Evolutionary conservation across 1,140 invertebrate genomes (phyloP), one percentile per base, ranked within the genome.

Genomic region (Oncopodura yosiiana): DNA sequence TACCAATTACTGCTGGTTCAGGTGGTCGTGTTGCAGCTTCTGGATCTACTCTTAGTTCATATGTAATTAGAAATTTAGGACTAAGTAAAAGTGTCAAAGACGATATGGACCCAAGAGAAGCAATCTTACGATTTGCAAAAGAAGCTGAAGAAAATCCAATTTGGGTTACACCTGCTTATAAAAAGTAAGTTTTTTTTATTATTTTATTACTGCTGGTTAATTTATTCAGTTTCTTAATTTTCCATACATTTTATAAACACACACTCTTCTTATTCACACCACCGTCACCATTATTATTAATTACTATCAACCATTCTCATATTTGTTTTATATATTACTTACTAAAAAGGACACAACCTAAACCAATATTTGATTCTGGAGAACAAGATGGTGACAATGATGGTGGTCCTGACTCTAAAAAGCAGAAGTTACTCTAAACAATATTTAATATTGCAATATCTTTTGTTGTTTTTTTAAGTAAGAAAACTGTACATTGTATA

Each of bases 121-220:
- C 94, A 5, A 94, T 99, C 66, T 73, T 99, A n/a, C 86, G 91
- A 60, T 95, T 86, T 73, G 94, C 94, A 0, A 93, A 98, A 70
- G 92, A 94, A 26, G 94, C 95, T 0, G 92, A 80, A 44, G 87
- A 96, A 69, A 93, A 99, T 78, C 95, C 95, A 0, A 94, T 92
- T 68, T 97, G 91, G 90, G 87, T 94, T 37, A 80, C 87, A 0
- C 90, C 89, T 0, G 92, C 91, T 8, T 95, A 94, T 68, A 78
- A 80, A 43, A 84, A 81, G 57, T 63, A 54, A 14, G 16, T 11
- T 45, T 34, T 23, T 3, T 26, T 32, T 18, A 30, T 9, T 11
- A 11, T 56, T 16, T 30, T 14, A 30, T 26, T 19, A 16, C 8
- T n/a, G n/a, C n/a, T n/a, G n/a, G n/a, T n/a, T 45, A 48, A 30